These are phyloP conservation scores for Galerucella pusilla DNA, from an alignment of 2,888 invertebrate genomes.

Conservation along the genomic window DNA sequence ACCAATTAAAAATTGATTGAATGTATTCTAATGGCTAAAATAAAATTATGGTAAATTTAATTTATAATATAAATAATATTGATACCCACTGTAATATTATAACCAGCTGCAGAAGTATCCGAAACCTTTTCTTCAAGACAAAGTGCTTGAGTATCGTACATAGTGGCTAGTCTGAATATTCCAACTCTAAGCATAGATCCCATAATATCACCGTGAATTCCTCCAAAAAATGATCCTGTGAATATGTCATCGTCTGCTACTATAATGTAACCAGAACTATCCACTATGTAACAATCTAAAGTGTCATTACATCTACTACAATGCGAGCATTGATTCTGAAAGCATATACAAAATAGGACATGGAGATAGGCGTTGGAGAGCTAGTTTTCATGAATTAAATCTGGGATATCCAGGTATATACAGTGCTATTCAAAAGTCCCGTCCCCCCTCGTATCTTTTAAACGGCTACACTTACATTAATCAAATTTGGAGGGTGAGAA, in stretches of 20 bases:
- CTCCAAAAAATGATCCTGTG: slow-evolving; percentile 89
- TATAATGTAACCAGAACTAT: slow-evolving; percentile 90
- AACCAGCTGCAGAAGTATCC: slow-evolving; percentile 54
- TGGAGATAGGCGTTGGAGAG: no score
- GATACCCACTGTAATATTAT: slow-evolving; percentile 41
- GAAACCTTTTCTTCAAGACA: slow-evolving; percentile 68
- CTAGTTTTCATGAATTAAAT: no score
- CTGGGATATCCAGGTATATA: no score
- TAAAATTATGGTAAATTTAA: neutral
- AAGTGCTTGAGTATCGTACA: slow-evolving; percentile 88
- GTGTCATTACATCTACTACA: slow-evolving; percentile 71
- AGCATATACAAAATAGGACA: slow-evolving; percentile 33
- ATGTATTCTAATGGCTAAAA: slow-evolving; percentile 65
- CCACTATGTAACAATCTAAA: slow-evolving; percentile 88
- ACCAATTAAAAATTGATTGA: slow-evolving; percentile 63
- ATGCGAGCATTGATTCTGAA: slow-evolving; percentile 64
- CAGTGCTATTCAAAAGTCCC: no score
- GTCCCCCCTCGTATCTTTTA: no score
- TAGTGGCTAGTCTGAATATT: slow-evolving; percentile 79
- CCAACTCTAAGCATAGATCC: slow-evolving; percentile 76
- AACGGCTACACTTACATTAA: no score
- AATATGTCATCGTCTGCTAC: slow-evolving; percentile 73
- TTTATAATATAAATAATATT: neutral
- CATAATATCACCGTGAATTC: slow-evolving; percentile 81
- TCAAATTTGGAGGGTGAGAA: no score